Conservation (phyloP, 2,888 invertebrate genomes). For the Belgica antarctica region DNA sequence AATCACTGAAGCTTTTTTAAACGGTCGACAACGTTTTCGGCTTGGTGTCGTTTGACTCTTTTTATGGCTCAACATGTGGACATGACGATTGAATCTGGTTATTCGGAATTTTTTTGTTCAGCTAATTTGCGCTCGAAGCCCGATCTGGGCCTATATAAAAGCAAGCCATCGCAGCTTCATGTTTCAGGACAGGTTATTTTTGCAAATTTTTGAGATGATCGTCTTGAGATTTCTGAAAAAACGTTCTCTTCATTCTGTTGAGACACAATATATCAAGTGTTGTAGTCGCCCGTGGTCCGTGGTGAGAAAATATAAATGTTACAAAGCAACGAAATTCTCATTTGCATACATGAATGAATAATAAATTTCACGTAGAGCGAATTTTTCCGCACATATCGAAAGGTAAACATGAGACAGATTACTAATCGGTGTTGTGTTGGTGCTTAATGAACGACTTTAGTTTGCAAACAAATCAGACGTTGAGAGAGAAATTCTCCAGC, state of each 20-base stretch:
- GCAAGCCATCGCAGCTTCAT: too few species aligned
- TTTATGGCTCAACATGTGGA: slow-evolving; percentile 24
- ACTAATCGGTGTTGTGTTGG: background rate
- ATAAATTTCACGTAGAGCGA: background rate
- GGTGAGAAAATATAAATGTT: background rate
- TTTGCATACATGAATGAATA: slow-evolving; percentile 1
- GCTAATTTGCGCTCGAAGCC: background rate
- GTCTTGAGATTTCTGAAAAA: background rate
- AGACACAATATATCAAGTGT: too few species aligned
- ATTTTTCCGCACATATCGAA: background rate
- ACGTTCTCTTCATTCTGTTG: background rate
- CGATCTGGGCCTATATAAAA: background rate
- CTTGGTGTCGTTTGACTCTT: slow-evolving; percentile 1
- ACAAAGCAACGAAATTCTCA: background rate
- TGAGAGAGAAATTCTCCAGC: too few species aligned
- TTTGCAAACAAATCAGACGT: background rate
- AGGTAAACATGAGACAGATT: slow-evolving; percentile 4
- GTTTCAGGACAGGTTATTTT: slow-evolving; percentile 19
- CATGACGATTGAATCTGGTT: background rate
- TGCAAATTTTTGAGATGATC: background rate
- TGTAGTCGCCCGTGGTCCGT: background rate
- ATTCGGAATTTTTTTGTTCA: background rate
- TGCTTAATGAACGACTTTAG: background rate
- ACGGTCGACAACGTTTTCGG: background rate
- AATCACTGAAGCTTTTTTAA: slow-evolving; percentile 7